These are phyloP conservation scores for Sebastes schlegelii DNA, from an alignment of 2,113 vertebrate species.

Conservation along the genomic window DNA sequence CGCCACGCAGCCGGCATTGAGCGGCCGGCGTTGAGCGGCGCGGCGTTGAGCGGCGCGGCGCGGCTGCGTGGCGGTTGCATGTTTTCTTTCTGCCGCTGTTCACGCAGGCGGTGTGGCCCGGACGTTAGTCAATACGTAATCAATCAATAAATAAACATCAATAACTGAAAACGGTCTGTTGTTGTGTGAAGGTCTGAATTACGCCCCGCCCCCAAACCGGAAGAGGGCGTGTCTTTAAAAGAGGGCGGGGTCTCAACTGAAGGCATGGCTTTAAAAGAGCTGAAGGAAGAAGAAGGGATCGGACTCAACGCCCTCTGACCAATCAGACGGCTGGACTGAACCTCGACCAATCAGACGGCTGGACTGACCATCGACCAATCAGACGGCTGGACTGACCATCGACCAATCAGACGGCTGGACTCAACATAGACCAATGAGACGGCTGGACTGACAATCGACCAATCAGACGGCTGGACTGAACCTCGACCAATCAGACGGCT, in stretches of 20 bases:
- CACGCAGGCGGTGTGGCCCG: too few relatives aligned
- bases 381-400: too few relatives aligned
- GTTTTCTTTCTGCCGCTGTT: too few relatives aligned
- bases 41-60: too few relatives aligned
- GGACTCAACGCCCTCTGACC: constrained; percentile 74
- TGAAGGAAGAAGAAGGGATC: constrained; percentile 60
- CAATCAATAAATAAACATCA: not conserved
- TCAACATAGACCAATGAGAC: not conserved
- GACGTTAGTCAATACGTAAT: not conserved
- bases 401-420: too few relatives aligned
- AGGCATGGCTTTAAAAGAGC: constrained; percentile 58
- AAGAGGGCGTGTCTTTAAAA: constrained; percentile 3
- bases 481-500: not conserved
- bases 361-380: too few relatives aligned
- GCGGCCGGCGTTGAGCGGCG: too few relatives aligned
- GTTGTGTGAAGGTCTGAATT: constrained; percentile 41
- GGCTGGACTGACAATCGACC: constrained; percentile 11
- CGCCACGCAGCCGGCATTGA: too few relatives aligned
- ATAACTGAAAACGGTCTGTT: not conserved
- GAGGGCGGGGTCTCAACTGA: not conserved
- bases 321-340: not conserved
- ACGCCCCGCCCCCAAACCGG: not conserved
- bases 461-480: not conserved
- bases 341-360: not conserved
- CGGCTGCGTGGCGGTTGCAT: too few relatives aligned